phyloP scores from a whole-genome alignment of 2,888 invertebrate species.

The Phyto melanocephala region DNA sequence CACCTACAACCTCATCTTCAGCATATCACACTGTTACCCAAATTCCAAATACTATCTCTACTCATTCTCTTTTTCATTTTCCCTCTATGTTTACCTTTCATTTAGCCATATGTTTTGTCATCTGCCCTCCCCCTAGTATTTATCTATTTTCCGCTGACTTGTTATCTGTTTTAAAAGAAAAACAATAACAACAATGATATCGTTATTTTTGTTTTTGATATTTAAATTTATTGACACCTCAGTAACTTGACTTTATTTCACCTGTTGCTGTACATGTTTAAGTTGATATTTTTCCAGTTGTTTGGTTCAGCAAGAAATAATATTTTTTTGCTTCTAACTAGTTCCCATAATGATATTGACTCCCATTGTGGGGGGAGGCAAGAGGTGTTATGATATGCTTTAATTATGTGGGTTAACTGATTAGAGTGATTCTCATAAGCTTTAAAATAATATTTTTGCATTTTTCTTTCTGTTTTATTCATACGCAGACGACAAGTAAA shows the following conservation, averaged over 20 bases:
- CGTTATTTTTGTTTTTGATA: conserved; percentile 27
- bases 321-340: not conserved
- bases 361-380: no score
- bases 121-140: not conserved
- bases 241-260: conserved; percentile 46
- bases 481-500: not conserved
- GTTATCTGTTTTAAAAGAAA: conserved; percentile 34
- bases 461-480: not conserved
- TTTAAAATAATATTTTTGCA: not conserved
- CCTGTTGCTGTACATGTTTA: conserved; percentile 8
- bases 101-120: not conserved
- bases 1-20: not conserved
- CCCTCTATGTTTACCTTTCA: not conserved
- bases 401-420: not conserved
- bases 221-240: conserved; percentile 39
- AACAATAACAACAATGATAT: not conserved
- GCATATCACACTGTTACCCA: not conserved
- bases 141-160: conserved; percentile 13
- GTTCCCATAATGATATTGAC: not conserved
- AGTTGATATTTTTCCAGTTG: not conserved
- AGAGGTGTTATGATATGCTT: not conserved
- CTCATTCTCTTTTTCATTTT: not conserved
- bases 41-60: not conserved
- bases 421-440: not conserved
- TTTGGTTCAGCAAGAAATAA: not conserved